Conservation (phyloP, 2,888 invertebrate genomes). For the Andrena dorsata region DNA sequence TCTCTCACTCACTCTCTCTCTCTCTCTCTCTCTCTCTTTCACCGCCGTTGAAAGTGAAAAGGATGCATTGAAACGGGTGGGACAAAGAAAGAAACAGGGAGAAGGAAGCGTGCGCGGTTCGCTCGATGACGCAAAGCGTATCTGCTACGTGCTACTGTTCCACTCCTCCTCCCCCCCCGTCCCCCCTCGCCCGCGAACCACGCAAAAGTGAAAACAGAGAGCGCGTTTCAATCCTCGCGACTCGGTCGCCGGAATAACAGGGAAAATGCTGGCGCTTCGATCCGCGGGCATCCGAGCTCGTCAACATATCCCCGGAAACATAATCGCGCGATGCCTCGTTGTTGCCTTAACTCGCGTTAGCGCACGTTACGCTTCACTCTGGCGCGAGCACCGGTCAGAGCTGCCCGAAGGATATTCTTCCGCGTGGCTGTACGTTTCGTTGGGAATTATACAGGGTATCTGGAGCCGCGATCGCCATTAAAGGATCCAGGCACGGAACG, state of each 20-base stretch:
- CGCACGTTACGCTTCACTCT: no score
- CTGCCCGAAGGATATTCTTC: conserved; percentile 15
- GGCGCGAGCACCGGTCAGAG: background rate
- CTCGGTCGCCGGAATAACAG: no score
- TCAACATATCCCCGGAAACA: no score
- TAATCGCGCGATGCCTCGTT: no score
- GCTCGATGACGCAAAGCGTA: conserved; percentile 10
- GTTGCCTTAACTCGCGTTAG: no score
- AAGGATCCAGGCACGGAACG: conserved; percentile 46
- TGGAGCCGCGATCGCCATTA: conserved; percentile 56
- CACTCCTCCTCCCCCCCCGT: background rate
- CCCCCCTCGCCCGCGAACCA: no score
- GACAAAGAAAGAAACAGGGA: conserved; percentile 19
- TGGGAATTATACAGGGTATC: conserved; percentile 36
- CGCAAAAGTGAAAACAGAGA: no score
- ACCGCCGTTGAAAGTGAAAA: conserved; percentile 42
- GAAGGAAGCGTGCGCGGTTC: background rate
- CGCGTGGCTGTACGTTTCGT: conserved; percentile 15
- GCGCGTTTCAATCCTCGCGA: no score
- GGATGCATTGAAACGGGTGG: conserved; percentile 26
- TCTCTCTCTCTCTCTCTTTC: background rate
- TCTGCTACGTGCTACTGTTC: background rate
- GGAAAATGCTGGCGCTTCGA: background rate
- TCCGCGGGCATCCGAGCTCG: no score
- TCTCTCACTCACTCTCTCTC: background rate